Conservation (phyloP, 2,797 vertebrate species). For the Cirrhinus mrigala region DNA sequence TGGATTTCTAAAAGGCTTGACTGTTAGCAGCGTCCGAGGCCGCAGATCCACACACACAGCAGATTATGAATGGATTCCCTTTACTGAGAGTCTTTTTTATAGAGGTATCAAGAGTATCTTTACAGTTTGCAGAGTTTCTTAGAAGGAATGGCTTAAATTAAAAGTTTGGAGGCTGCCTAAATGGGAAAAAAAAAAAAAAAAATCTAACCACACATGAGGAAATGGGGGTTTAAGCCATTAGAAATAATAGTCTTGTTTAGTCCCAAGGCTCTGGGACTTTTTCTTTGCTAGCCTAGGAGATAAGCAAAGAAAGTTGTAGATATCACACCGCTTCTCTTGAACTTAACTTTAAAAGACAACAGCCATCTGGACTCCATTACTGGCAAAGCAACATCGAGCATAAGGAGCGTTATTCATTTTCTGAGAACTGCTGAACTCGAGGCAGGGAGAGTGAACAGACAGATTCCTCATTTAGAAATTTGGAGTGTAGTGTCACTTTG, state of each 20-base stretch:
- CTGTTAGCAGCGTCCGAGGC: slow-evolving; percentile 71
- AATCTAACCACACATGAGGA: background rate
- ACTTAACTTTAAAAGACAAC: slow-evolving; percentile 27
- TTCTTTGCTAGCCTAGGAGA: slow-evolving; percentile 10
- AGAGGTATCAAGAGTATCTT: slow-evolving; percentile 39
- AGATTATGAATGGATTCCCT: slow-evolving; percentile 79
- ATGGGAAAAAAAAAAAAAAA: background rate
- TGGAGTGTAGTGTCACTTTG: slow-evolving; percentile 69
- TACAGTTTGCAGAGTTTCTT: slow-evolving; percentile 23
- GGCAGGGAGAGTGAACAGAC: slow-evolving; percentile 66
- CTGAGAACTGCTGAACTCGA: slow-evolving; percentile 57
- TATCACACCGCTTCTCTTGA: background rate
- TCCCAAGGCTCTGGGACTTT: slow-evolving; percentile 9
- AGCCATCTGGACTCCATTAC: slow-evolving; percentile 37
- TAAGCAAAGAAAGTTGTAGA: slow-evolving; percentile 15
- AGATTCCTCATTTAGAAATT: slow-evolving; percentile 74
- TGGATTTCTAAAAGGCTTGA: slow-evolving; percentile 74
- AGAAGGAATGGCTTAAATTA: slow-evolving; percentile 29
- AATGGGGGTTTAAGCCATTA: slow-evolving; percentile 28
- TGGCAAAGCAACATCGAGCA: background rate
- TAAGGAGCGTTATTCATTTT: slow-evolving; percentile 41
- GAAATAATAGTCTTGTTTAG: slow-evolving; percentile 34
- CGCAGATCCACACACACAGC: slow-evolving; percentile 70
- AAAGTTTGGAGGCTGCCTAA: slow-evolving; percentile 50
- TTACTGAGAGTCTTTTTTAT: slow-evolving; percentile 57